These are phyloP conservation scores for Camptogramma bilineatum DNA, from an alignment of 2,888 invertebrate species.

Conservation along the genomic window DNA sequence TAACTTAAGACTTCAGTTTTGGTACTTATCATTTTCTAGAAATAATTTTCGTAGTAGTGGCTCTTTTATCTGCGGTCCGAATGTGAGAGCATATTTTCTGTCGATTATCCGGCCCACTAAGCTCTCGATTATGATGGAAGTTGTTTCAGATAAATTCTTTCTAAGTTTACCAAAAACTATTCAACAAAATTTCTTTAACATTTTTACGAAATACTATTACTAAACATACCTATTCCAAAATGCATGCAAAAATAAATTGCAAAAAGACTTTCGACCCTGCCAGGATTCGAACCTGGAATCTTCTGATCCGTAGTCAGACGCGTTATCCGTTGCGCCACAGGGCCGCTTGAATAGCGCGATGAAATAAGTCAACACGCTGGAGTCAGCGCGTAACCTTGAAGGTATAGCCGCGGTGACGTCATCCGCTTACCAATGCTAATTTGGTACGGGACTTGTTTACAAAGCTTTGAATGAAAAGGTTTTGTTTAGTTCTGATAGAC, in stretches of 20 bases:
- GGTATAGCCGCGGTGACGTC: constrained; percentile 23
- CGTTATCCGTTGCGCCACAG: constrained; percentile 89
- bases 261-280: constrained; percentile 77
- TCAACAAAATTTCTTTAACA: neutral
- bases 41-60: constrained; percentile 48
- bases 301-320: constrained; percentile 90
- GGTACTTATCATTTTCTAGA: neutral
- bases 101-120: constrained; percentile 67
- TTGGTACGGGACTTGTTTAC: constrained; percentile 1
- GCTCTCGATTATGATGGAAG: constrained; percentile 78
- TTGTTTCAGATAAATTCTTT: neutral
- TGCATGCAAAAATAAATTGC: constrained; percentile 18
- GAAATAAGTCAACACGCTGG: constrained; percentile 27
- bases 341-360: constrained; percentile 58
- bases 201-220: too few relatives aligned
- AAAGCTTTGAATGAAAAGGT: neutral
- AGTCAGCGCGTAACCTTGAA: constrained; percentile 23
- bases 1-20: too few relatives aligned
- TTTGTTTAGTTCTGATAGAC: neutral
- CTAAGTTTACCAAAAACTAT: neutral
- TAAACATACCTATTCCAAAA: too few relatives aligned
- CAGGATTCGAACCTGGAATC: constrained; percentile 89
- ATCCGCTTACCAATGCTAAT: constrained; percentile 16
- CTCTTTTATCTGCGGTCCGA: constrained; percentile 3
- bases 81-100: constrained; percentile 55